Conservation (phyloP, 1,140 invertebrate genomes). For the Brachionus koreanus region DNA sequence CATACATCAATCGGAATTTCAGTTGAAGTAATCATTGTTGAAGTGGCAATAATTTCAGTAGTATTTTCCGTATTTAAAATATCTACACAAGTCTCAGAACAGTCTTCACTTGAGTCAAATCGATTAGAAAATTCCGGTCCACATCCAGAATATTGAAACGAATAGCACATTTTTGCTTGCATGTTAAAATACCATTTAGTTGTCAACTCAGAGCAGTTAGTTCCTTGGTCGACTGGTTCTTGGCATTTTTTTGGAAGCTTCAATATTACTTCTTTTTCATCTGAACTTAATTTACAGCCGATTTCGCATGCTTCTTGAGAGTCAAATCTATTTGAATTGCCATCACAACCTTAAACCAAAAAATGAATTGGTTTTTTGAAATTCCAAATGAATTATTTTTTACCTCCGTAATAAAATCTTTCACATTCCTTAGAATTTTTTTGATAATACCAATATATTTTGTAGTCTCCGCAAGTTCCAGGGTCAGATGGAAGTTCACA, state of each 20-base stretch:
- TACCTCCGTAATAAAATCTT: conserved; percentile 51
- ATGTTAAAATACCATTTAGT: conserved; percentile 75
- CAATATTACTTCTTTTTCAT: conserved; percentile 6
- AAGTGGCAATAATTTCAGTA: neutral
- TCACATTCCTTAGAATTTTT: neutral
- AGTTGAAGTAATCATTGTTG: neutral
- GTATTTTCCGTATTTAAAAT: neutral
- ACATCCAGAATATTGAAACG: conserved; percentile 89
- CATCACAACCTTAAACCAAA: conserved; percentile 48
- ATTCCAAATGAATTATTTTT: neutral
- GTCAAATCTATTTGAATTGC: conserved; percentile 60
- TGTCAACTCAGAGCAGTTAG: neutral
- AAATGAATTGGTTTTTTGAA: neutral
- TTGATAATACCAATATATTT: conserved; percentile 42
- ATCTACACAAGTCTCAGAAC: neutral
- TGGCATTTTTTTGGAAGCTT: conserved; percentile 5
- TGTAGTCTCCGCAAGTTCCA: conserved; percentile 39
- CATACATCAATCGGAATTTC: conserved; percentile 62
- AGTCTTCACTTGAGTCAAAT: conserved; percentile 18
- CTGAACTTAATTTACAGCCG: conserved; percentile 13
- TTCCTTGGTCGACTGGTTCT: neutral
- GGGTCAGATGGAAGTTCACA: neutral
- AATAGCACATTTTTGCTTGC: conserved; percentile 77
- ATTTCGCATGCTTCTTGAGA: conserved; percentile 70
- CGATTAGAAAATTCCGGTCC: conserved; percentile 6